A percentile compares a stretch with the other conserved stretches of the same genome.
phyloP scores from a whole-genome alignment of 2,113 vertebrate species.

The Verasper variegatus region DNA sequence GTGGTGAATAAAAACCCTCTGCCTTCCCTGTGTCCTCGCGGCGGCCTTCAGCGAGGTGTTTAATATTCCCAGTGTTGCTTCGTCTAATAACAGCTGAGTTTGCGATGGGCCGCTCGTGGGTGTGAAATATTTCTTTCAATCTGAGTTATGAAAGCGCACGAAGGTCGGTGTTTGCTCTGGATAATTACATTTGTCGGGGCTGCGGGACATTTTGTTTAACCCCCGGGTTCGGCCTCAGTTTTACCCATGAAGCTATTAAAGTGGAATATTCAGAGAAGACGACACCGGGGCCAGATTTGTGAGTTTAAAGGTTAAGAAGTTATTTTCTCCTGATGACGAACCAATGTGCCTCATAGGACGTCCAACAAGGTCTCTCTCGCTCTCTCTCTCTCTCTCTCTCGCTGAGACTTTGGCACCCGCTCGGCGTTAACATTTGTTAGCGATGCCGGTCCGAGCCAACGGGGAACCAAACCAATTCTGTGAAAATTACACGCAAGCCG shows the following conservation, averaged over 20 bases:
- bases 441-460: conserved; percentile 43
- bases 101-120: conserved; percentile 20
- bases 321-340: conserved; percentile 44
- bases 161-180: not conserved
- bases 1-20: not conserved
- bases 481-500: conserved; percentile 53
- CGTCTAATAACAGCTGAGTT: conserved; percentile 17
- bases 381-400: too few relatives aligned
- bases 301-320: conserved; percentile 49
- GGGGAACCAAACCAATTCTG: conserved; percentile 55
- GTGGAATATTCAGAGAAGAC: not conserved
- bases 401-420: conserved; percentile 36
- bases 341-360: conserved; percentile 32
- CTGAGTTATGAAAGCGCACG: conserved; percentile 3
- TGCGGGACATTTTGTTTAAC: not conserved
- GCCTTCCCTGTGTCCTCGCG: not conserved
- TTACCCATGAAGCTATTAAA: conserved; percentile 17
- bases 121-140: conserved; percentile 44
- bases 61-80: conserved; percentile 45
- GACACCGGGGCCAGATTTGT: conserved; percentile 18
- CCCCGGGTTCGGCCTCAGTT: not conserved
- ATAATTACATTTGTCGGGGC: conserved; percentile 5
- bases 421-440: conserved; percentile 52
- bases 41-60: conserved; percentile 40
- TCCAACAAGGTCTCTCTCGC: conserved; percentile 26